Evolutionary conservation across 2,888 invertebrate species (phyloP).

Genomic region (Pterostichus madidus): DNA sequence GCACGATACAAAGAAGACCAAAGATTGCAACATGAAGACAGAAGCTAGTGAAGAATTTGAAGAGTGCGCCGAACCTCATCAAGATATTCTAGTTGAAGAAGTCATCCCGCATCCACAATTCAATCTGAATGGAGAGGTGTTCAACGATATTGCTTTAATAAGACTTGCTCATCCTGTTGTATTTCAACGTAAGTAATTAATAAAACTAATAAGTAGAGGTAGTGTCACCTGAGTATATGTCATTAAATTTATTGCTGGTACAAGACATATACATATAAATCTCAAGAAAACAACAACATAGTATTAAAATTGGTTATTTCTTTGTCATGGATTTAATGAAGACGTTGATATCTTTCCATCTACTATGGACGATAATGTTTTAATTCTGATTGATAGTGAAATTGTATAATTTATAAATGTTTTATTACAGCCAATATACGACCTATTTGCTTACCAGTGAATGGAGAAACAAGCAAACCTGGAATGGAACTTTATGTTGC

Average conservation of each 20-base stretch:
- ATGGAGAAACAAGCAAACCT: conserved; percentile 66
- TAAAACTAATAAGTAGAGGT: conserved; percentile 69
- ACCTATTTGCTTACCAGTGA: conserved; percentile 72
- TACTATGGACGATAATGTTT: no score
- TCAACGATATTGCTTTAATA: conserved; percentile 73
- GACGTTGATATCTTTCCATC: no score
- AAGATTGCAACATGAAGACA: conserved; percentile 51
- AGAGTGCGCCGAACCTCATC: conserved; percentile 18
- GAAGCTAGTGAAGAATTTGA: conserved; percentile 67
- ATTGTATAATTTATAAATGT: neutral
- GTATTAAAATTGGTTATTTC: no score
- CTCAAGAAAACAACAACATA: no score
- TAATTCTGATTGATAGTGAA: neutral
- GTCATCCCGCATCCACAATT: conserved; percentile 72
- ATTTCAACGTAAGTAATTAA: neutral
- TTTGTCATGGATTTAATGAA: no score
- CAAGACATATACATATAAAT: no score
- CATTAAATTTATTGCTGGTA: no score
- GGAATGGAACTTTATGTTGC: conserved; percentile 74
- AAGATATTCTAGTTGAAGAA: conserved; percentile 65
- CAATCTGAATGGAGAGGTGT: conserved; percentile 68
- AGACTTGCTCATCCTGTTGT: neutral
- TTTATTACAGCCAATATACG: neutral
- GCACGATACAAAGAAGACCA: conserved; percentile 5
- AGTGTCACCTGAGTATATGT: no score